These are phyloP conservation scores for Polietes domitor DNA, from an alignment of 2,888 invertebrate genomes.

Conservation along the genomic window DNA sequence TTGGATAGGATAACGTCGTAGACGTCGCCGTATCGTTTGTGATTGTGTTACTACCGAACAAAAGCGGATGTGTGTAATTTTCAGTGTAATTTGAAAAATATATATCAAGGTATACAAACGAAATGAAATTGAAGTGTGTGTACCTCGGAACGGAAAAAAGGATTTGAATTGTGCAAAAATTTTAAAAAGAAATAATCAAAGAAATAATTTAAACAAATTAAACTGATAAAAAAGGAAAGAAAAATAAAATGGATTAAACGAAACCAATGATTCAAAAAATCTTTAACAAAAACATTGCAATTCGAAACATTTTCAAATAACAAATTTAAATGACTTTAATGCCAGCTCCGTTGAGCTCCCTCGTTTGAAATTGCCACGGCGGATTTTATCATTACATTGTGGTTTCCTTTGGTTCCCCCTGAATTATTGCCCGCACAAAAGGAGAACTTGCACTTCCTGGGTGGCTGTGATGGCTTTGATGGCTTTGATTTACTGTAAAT, in stretches of 20 bases:
- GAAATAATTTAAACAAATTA: background rate
- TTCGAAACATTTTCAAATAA: constrained; percentile 20
- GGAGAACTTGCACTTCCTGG: constrained; percentile 8
- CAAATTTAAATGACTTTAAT: constrained; percentile 5
- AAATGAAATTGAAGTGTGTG: constrained; percentile 17
- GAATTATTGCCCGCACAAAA: background rate
- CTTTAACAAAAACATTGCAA: background rate
- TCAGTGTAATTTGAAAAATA: constrained; percentile 53
- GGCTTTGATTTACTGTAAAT: constrained; percentile 35
- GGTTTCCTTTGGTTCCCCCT: constrained; percentile 44
- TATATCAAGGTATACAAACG: constrained; percentile 60
- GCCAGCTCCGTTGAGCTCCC: too few species aligned
- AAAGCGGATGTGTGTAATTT: constrained; percentile 59
- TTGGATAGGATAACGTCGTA: constrained; percentile 80
- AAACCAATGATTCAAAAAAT: constrained; percentile 5
- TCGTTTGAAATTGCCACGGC: constrained; percentile 2
- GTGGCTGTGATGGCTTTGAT: background rate
- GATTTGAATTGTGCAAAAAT: constrained; percentile 24
- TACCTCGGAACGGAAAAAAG: background rate
- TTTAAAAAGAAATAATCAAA: background rate
- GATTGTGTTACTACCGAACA: constrained; percentile 62
- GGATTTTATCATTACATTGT: constrained; percentile 57
- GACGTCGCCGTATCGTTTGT: constrained; percentile 71
- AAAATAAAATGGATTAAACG: background rate
- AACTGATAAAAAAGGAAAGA: background rate